phyloP scores from a whole-genome alignment of 35 echinoderm and acorn worm species.

The Eucidaris tribuloides region DNA sequence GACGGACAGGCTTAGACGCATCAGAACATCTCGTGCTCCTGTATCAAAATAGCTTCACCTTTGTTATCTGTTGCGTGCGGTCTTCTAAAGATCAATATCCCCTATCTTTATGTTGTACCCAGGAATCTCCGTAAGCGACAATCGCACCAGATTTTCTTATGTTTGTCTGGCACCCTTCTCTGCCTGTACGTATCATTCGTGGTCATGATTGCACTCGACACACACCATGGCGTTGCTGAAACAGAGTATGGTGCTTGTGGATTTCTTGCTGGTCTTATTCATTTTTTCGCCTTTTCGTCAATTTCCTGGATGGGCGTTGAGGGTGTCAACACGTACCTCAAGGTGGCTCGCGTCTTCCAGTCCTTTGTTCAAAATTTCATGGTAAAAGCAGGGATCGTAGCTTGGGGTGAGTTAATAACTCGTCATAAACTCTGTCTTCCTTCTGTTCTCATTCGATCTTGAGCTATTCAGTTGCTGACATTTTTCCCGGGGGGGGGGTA shows the following conservation, averaged over 20 bases:
- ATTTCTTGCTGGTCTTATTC: conserved; percentile 41
- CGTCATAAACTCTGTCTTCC: too few species aligned
- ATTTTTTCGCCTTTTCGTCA: conserved; percentile 57
- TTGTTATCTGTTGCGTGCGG: too few species aligned
- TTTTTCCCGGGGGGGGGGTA: too few species aligned
- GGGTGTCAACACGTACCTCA: conserved; percentile 52
- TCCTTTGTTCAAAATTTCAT: conserved; percentile 43
- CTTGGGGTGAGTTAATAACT: conserved; percentile 52
- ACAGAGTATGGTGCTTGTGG: neutral
- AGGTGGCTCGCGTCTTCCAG: conserved; percentile 54
- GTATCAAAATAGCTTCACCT: too few species aligned
- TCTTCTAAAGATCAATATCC: too few species aligned
- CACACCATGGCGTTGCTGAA: neutral
- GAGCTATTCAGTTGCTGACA: too few species aligned
- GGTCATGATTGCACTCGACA: neutral
- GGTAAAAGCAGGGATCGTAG: conserved; percentile 39
- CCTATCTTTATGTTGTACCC: neutral
- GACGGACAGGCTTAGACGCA: too few species aligned
- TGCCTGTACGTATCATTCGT: conserved; percentile 34
- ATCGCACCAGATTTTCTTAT: conserved; percentile 8
- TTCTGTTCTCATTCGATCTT: too few species aligned
- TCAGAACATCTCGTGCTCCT: too few species aligned
- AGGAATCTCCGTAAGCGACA: neutral
- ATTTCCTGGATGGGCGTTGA: conserved; percentile 69
- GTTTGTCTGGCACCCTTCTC: neutral